Base-by-base conservation (phyloP, 2,888 invertebrate species). In the Pardosa pseudoannulata region DNA sequence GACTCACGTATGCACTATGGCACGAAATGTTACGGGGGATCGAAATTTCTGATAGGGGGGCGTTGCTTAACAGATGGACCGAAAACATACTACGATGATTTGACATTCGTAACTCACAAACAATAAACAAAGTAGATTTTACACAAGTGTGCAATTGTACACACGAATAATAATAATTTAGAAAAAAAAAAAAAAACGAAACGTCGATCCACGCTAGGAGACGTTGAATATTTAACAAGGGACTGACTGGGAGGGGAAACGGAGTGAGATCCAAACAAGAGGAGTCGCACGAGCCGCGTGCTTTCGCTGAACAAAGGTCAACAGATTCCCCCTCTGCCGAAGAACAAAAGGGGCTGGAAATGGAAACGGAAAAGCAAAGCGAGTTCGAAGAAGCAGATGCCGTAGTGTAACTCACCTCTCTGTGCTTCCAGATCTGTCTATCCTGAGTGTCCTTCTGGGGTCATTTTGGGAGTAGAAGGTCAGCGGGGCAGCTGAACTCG, bases 381-480 rank as follows among this genome's bases (percentile, higher is more conserved):
- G 70, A 11, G 13, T n/a, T n/a, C n/a, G n/a, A 70, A 39, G 23
- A 39, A 23, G 39, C 32, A n/a, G n/a, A 28, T 27, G 27, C n/a
- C n/a, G 70, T 32, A 13, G 13, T 72, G 50, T 50, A 29, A 65
- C 65, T 67, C 19, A 80, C 80, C 80, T 80, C 46, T 80, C 80
- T 13, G 80, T 80, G n/a, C 72, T 73, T 46, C 80, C 80, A 32
- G 80, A 72, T 73, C 80, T 65, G 36, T 80, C 80, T 67, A 80
- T 73, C 65, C 80, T 65, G 27, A 80, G 80, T 29, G 80, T 73
- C 80, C 80, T 80, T 65, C 72, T 65, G 50, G 56, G 19, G 70
- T 79, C 79, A 36, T 31, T 19, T 13, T 80, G 27, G 31, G 65
- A 68, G 41, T 71, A 79, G 71, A 73, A 65, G 76, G 80, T 73